phyloP scores from a whole-genome alignment of 2,797 vertebrate genomes.

The Masticophis lateralis region DNA sequence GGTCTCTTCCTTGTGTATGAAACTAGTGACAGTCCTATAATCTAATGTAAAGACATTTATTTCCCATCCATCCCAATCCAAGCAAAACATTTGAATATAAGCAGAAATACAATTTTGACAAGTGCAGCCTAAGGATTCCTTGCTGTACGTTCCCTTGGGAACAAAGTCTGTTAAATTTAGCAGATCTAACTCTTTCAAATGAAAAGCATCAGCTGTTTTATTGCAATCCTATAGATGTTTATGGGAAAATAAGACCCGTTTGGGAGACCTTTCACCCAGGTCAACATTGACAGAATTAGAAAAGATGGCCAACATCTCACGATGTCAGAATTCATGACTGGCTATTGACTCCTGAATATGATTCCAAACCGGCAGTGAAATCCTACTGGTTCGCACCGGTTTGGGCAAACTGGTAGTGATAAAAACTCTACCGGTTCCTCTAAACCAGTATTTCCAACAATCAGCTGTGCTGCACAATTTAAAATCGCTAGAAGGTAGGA shows the following conservation, averaged over 20 bases:
- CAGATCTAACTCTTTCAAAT: not conserved
- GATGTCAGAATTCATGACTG: not conserved
- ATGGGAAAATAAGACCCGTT: not conserved
- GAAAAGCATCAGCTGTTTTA: not conserved
- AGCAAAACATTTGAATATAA: not conserved
- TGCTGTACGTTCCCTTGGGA: not conserved
- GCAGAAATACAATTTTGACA: not conserved
- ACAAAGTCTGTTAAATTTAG: not conserved
- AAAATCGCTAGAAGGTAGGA: too few relatives aligned
- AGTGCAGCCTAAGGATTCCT: not conserved
- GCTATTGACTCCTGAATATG: not conserved
- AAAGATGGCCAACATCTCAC: not conserved
- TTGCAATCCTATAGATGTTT: not conserved
- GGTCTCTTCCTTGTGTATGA: not conserved
- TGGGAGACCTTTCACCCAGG: not conserved
- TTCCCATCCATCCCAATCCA: not conserved
- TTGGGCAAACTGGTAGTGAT: too few relatives aligned
- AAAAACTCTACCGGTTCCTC: too few relatives aligned
- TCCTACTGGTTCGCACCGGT: too few relatives aligned
- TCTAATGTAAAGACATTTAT: not conserved
- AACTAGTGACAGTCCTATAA: not conserved
- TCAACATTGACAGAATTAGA: not conserved
- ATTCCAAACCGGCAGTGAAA: not conserved
- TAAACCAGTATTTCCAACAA: too few relatives aligned
- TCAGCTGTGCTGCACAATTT: too few relatives aligned